Conservation (phyloP, 2,113 vertebrate species). For the Podiceps cristatus region DNA sequence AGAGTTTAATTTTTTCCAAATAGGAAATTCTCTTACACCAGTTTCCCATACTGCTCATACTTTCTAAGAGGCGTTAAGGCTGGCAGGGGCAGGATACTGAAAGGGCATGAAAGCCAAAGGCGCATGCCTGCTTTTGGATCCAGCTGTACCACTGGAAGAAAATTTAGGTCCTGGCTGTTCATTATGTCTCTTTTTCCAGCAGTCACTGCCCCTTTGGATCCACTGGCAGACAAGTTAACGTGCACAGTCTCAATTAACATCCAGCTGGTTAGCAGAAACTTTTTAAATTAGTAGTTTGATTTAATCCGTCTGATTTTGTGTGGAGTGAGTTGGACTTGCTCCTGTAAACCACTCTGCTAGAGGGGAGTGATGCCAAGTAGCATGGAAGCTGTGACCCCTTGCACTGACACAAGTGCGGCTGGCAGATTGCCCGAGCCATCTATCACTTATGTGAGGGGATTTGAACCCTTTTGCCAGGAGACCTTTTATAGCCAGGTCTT, state of each 20-base stretch:
- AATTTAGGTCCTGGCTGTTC: neutral
- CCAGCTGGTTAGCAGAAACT: constrained; percentile 4
- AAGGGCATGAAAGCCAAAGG: neutral
- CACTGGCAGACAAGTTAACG: neutral
- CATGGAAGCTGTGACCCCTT: neutral
- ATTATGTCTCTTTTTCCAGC: neutral
- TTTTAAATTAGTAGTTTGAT: constrained; percentile 13
- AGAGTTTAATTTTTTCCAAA: neutral
- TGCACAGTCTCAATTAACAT: neutral
- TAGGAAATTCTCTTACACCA: neutral
- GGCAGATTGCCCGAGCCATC: neutral
- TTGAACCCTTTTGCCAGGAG: neutral
- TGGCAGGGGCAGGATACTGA: neutral
- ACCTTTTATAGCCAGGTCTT: neutral
- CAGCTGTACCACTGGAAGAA: neutral
- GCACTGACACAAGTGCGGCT: neutral
- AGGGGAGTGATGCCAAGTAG: neutral
- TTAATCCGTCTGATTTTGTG: neutral
- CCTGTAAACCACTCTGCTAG: neutral
- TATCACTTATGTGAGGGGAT: neutral
- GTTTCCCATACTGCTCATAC: neutral
- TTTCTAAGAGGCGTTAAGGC: neutral
- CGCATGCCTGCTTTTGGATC: neutral
- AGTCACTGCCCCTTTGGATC: neutral
- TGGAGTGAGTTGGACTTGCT: neutral